A percentile compares a stretch with the other conserved stretches of the same genome.
Evolutionary conservation across 2,888 invertebrate genomes (phyloP).

Genomic region (Cerceris rybyensis): DNA sequence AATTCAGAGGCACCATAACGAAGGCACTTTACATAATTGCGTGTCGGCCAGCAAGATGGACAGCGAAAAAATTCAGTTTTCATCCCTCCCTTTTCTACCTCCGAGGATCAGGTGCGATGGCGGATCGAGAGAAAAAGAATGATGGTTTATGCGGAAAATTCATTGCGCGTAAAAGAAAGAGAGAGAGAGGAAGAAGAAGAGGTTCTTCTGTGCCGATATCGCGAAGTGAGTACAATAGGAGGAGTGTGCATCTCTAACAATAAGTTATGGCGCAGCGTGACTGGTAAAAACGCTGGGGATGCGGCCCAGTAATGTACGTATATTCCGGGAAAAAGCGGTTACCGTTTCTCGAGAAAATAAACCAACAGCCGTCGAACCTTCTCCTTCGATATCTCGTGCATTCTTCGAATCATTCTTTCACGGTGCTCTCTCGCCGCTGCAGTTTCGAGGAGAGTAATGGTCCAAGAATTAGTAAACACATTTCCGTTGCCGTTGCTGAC

Average conservation of each 20-base stretch:
- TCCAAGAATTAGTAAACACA: not conserved
- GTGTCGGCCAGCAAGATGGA: not conserved
- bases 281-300: constrained; percentile 35
- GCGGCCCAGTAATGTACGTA: constrained; percentile 5
- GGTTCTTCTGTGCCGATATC: constrained; percentile 16
- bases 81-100: not conserved
- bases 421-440: not conserved
- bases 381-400: not conserved
- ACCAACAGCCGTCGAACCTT: not conserved
- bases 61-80: constrained; percentile 8
- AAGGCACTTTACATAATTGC: constrained; percentile 48
- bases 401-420: not conserved
- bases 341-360: not conserved
- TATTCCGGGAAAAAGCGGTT: constrained; percentile 4
- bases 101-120: too few relatives aligned
- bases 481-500: too few relatives aligned
- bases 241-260: constrained; percentile 29
- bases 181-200: too few relatives aligned
- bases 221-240: constrained; percentile 24
- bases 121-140: not conserved
- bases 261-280: constrained; percentile 50
- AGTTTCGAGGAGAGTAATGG: not conserved
- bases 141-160: constrained; percentile 18
- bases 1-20: constrained; percentile 20
- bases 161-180: constrained; percentile 20